These are phyloP conservation scores for Brenthis ino DNA, from an alignment of 2,888 invertebrate species.

Conservation along the genomic window DNA sequence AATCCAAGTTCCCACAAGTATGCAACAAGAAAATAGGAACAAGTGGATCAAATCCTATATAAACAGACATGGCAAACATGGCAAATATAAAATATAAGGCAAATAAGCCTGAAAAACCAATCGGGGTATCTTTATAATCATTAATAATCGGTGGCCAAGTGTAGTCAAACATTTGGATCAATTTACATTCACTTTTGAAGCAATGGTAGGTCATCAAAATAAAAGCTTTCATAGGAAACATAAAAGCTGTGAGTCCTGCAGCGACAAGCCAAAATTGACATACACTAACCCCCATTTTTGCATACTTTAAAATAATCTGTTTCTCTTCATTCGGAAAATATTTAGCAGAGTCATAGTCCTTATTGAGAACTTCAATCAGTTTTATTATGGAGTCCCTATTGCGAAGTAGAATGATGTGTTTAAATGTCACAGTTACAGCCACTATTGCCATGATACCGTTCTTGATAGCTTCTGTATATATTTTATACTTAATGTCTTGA, in stretches of 20 bases:
- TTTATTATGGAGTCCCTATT: constrained; percentile 47
- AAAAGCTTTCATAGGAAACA: constrained; percentile 58
- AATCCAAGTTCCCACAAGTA: constrained; percentile 61
- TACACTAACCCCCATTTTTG: constrained; percentile 50
- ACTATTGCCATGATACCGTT: constrained; percentile 56
- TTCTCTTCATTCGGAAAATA: constrained; percentile 48
- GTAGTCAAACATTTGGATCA: constrained; percentile 57
- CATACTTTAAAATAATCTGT: constrained; percentile 49
- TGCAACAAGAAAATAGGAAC: constrained; percentile 65
- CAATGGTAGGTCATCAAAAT: constrained; percentile 52
- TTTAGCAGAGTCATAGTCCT: constrained; percentile 53
- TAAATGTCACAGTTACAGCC: constrained; percentile 50
- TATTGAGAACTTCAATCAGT: constrained; percentile 51
- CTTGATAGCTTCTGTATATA: constrained; percentile 55
- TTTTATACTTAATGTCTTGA: constrained; percentile 49
- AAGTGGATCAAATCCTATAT: constrained; percentile 65
- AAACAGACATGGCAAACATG: constrained; percentile 51
- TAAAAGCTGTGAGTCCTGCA: constrained; percentile 44
- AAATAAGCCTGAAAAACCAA: constrained; percentile 22
- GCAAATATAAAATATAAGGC: constrained; percentile 44
- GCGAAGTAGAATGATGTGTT: constrained; percentile 53
- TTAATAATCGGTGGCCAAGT: constrained; percentile 54
- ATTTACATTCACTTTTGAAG: constrained; percentile 47
- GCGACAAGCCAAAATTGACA: constrained; percentile 55
- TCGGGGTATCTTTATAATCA: constrained; percentile 45